Conservation (phyloP, 1,140 invertebrate species). For the Drosophila lacertosa region DNA sequence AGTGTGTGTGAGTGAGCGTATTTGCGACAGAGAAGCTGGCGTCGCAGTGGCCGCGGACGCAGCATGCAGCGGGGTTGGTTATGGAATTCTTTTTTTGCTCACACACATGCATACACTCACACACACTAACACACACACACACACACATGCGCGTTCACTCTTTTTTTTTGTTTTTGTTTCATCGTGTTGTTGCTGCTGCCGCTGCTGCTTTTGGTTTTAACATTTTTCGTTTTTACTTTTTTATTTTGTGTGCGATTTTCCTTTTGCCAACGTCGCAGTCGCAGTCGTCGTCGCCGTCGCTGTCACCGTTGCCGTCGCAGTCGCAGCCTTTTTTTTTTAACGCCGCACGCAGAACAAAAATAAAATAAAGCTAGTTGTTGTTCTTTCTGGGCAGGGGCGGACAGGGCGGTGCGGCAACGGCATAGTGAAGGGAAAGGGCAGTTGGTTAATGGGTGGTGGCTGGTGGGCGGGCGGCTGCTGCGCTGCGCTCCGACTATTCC, state of each 20-base stretch:
- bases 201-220: slow-evolving; percentile 63
- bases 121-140: slow-evolving; percentile 38
- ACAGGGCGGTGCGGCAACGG: too few species aligned
- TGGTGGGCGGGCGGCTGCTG: slow-evolving; percentile 8
- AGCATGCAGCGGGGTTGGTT: slow-evolving; percentile 75
- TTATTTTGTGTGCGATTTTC: slow-evolving; percentile 77
- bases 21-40: slow-evolving; percentile 18
- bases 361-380: slow-evolving; percentile 47
- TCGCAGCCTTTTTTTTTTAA: slow-evolving; percentile 77
- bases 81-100: slow-evolving; percentile 42
- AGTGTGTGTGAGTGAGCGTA: slow-evolving; percentile 21
- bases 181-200: slow-evolving; percentile 38
- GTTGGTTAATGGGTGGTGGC: neutral
- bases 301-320: slow-evolving; percentile 37
- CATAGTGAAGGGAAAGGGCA: too few species aligned
- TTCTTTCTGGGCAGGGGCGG: neutral
- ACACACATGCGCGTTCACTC: slow-evolving; percentile 40
- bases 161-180: slow-evolving; percentile 56
- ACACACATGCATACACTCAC: slow-evolving; percentile 28
- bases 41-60: slow-evolving; percentile 39
- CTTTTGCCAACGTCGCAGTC: slow-evolving; percentile 34
- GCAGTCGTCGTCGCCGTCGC: slow-evolving; percentile 12
- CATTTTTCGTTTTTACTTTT: slow-evolving; percentile 74
- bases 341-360: slow-evolving; percentile 57
- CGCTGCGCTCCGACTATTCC: slow-evolving; percentile 59